These are phyloP conservation scores for Harpagifer antarcticus DNA, from an alignment of 2,797 vertebrate species.

Conservation along the genomic window DNA sequence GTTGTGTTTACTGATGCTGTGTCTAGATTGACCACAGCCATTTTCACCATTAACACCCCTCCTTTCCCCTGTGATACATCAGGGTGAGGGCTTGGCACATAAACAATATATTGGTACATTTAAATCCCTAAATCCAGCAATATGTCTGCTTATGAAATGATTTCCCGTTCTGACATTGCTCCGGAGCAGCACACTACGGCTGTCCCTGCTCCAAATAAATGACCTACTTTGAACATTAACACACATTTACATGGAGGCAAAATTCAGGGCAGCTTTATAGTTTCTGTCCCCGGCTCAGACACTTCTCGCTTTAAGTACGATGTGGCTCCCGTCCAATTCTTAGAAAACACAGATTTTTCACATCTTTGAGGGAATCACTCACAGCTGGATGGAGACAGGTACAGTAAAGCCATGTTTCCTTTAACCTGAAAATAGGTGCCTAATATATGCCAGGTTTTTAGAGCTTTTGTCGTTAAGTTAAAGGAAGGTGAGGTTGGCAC, in stretches of 20 bases:
- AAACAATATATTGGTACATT: constrained; percentile 65
- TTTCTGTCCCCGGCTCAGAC: constrained; percentile 52
- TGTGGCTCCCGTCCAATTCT: constrained; percentile 62
- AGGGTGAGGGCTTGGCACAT: constrained; percentile 48
- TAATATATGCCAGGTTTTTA: constrained; percentile 29
- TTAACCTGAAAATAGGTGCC: constrained; percentile 39
- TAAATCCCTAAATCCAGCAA: constrained; percentile 74
- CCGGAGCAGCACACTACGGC: constrained; percentile 69
- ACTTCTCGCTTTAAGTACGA: constrained; percentile 47
- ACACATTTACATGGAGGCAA: constrained; percentile 79
- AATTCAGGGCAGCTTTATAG: constrained; percentile 68
- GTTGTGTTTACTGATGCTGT: constrained; percentile 79
- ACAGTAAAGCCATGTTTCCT: constrained; percentile 43
- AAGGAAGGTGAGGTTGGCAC: constrained; percentile 61
- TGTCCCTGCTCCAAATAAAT: constrained; percentile 83
- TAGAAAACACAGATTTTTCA: constrained; percentile 55
- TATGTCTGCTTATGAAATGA: constrained; percentile 76
- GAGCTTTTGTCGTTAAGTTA: constrained; percentile 51
- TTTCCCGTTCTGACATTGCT: constrained; percentile 74
- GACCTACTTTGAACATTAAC: constrained; percentile 85
- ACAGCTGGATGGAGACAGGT: constrained; percentile 29
- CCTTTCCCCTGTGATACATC: constrained; percentile 24
- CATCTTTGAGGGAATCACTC: constrained; percentile 49
- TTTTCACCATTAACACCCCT: constrained; percentile 66
- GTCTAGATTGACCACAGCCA: constrained; percentile 67